These are phyloP conservation scores for Eudemis profundana DNA, from an alignment of 2,888 invertebrate species.

Conservation along the genomic window DNA sequence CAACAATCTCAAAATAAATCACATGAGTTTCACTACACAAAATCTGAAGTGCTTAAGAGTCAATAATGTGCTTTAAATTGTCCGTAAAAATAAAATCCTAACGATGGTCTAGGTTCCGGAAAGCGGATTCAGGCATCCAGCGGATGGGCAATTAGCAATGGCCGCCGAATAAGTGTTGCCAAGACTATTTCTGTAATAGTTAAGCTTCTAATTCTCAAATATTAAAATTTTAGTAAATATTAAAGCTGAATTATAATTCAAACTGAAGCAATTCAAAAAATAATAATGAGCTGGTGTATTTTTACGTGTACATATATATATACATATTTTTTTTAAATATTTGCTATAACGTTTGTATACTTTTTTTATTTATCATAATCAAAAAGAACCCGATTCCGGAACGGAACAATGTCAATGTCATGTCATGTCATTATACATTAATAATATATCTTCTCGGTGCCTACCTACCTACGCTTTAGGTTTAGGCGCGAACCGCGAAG, in stretches of 20 bases:
- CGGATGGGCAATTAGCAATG: conserved; percentile 79
- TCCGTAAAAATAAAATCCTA: conserved; percentile 71
- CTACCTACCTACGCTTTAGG: no score
- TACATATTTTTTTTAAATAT: no score
- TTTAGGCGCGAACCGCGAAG: neutral
- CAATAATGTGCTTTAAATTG: conserved; percentile 71
- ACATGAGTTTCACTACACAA: conserved; percentile 82
- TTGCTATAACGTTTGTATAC: no score
- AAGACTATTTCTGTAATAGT: conserved; percentile 35
- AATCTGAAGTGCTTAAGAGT: conserved; percentile 72
- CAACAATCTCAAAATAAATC: conserved; percentile 77
- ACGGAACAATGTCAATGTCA: no score
- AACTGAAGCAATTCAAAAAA: no score
- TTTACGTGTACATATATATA: no score
- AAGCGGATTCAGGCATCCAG: conserved; percentile 52
- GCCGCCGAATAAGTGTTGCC: conserved; percentile 68
- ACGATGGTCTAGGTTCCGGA: conserved; percentile 63
- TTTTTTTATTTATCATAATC: no score
- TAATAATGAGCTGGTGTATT: no score
- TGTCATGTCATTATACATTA: no score
- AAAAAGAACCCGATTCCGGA: no score
- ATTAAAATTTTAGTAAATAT: neutral
- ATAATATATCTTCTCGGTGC: no score
- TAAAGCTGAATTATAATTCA: no score
- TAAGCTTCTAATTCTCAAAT: neutral